Base-by-base conservation (phyloP, 2,113 vertebrate genomes). In the Mustela lutreola region DNA sequence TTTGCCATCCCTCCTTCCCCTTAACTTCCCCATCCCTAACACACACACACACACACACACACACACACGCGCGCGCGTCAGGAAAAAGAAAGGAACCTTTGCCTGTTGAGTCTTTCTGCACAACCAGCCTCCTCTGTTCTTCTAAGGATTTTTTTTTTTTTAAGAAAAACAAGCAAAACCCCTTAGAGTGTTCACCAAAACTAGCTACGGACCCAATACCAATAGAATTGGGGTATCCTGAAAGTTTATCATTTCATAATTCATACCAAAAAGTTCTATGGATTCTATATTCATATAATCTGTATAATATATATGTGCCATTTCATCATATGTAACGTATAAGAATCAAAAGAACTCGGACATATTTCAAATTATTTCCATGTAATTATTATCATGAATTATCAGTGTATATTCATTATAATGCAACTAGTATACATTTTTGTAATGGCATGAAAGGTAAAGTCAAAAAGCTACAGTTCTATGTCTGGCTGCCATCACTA, bases 101-200 rank as follows among this genome's bases (percentile, higher is more conserved):
- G 24, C 39, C 31, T 14, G 7, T 6, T 48, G 11, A 75, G 53
- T 62, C 33, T 60, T 60, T 36, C 5, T 11, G 5, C 18, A 1
- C 22, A 33, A 71, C 73, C n/a, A 45, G 45, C 48, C 11, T 50
- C 22, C 2, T 48, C 62, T 73, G 5, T 83, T 75, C 63, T 11
- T 56, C 7, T 3, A 81, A 85, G 42, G 22, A 5, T 18, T 80
- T 7, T 62, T 56, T 80, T 85, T 93, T 58, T 75, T 50, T 16
- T 62, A 86, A 33, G 7, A 31, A 67, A 95, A 94, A 73, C 9
- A 70, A 96, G 83, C 16, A 95, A 94, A 83, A 91, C 2, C 22
- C 26, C 36, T 58, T 36, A n/a, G 4, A 4, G 10, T 53, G 21
- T 65, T 80, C 82, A 70, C 33, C 94, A 45, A 75, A 97, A 76